Evolutionary conservation across 1,140 invertebrate species (phyloP).

Genomic region (Orussus abietinus): DNA sequence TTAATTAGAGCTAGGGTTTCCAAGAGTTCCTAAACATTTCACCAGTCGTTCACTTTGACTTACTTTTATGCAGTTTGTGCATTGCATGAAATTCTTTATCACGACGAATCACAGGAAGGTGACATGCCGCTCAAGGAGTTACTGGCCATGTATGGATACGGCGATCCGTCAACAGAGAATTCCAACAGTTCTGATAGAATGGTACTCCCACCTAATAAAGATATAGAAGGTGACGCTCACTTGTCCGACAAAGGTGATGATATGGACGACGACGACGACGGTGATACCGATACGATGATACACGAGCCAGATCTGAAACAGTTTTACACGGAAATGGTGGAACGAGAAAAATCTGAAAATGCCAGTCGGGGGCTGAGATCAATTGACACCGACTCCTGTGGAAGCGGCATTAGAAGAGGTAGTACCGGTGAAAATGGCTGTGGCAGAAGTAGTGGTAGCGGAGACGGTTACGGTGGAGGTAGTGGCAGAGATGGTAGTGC

Average conservation of each 20-base stretch:
- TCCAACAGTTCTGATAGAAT: conserved; percentile 43
- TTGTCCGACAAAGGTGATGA: conserved; percentile 45
- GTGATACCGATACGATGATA: conserved; percentile 39
- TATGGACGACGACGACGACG: conserved; percentile 38
- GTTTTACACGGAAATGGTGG: conserved; percentile 58
- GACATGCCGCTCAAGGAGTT: conserved; percentile 94
- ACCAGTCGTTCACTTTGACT: too few relatives aligned
- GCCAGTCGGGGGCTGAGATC: too few relatives aligned
- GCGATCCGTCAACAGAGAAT: conserved; percentile 42
- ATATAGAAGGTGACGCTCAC: conserved; percentile 30
- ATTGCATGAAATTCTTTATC: conserved; percentile 13
- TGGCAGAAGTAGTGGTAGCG: conserved; percentile 23
- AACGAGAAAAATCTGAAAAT: conserved; percentile 52
- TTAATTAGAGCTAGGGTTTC: too few relatives aligned
- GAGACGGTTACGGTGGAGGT: conserved; percentile 23
- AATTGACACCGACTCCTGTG: too few relatives aligned
- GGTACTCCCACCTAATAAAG: conserved; percentile 31
- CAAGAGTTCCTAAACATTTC: too few relatives aligned
- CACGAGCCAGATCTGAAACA: conserved; percentile 50
- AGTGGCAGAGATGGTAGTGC: conserved; percentile 15
- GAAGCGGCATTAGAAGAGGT: conserved; percentile 12
- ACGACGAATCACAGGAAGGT: conserved; percentile 58
- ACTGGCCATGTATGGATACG: conserved; percentile 81
- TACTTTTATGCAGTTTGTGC: too few relatives aligned
- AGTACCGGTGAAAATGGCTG: conserved; percentile 11